Percentiles rank a stretch among this genome's conserved stretches.
Conservation (phyloP, 2,797 vertebrate species). For the Argya squamiceps region DNA sequence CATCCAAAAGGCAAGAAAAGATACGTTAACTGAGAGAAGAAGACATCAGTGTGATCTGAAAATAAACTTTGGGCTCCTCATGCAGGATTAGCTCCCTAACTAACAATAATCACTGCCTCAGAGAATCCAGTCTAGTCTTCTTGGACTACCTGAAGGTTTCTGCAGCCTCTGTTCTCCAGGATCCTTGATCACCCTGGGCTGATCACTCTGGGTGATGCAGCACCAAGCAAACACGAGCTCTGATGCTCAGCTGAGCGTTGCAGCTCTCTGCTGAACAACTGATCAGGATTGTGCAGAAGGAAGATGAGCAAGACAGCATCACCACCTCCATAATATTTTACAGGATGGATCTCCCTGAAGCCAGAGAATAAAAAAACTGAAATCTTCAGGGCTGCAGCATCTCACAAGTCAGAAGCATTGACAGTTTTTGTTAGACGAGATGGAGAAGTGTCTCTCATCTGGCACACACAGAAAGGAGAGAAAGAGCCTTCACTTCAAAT, state of each 20-base stretch:
- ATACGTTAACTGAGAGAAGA: background rate
- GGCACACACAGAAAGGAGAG: background rate
- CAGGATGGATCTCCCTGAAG: background rate
- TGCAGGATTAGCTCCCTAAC: background rate
- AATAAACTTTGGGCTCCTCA: background rate
- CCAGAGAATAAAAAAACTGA: background rate
- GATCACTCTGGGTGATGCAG: background rate
- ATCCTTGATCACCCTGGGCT: background rate
- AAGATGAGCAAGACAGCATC: background rate
- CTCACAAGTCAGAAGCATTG: background rate
- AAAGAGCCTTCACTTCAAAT: background rate
- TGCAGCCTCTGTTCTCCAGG: background rate
- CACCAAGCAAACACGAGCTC: background rate
- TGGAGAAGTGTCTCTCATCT: background rate
- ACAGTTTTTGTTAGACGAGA: background rate
- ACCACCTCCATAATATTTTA: background rate
- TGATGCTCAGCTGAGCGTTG: rapidly evolving
- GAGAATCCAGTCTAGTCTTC: background rate
- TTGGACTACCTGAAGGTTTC: too few species aligned
- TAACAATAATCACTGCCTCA: background rate
- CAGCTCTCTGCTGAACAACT: background rate
- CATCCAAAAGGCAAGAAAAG: background rate
- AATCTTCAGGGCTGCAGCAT: background rate
- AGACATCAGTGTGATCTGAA: background rate
- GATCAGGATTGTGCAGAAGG: rapidly evolving